phyloP scores from a whole-genome alignment of 2,888 invertebrate genomes.

The Halictus quadricinctus region DNA sequence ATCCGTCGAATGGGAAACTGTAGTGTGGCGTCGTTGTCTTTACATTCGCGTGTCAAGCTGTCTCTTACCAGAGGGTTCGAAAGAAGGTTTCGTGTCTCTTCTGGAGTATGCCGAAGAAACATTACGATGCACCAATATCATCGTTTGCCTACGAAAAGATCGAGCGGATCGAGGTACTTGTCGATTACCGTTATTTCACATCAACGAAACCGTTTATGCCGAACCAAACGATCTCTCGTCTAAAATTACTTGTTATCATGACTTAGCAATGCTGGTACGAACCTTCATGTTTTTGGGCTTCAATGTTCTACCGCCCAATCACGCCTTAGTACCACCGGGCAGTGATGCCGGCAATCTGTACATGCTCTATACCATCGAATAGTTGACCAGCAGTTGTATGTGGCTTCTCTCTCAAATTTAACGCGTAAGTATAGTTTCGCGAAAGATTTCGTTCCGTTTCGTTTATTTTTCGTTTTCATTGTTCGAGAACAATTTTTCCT shows the following conservation, averaged over 20 bases:
- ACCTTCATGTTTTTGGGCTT: conserved; percentile 99
- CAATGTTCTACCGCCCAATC: conserved; percentile 92
- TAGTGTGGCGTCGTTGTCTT: conserved; percentile 90
- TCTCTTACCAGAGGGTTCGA: conserved; percentile 94
- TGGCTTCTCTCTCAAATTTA: conserved; percentile 77
- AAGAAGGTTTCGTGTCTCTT: conserved; percentile 96
- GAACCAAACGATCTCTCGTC: conserved; percentile 49
- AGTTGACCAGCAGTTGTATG: conserved; percentile 72
- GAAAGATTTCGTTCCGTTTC: neutral
- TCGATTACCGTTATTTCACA: conserved; percentile 59
- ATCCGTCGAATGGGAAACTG: conserved; percentile 93
- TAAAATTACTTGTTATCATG: conserved; percentile 68
- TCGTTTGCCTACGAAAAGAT: conserved; percentile 92
- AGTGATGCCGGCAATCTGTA: conserved; percentile 86
- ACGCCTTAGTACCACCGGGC: conserved; percentile 88
- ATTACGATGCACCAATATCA: conserved; percentile 91
- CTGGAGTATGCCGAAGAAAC: conserved; percentile 98
- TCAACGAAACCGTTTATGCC: conserved; percentile 47
- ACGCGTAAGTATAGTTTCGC: conserved; percentile 73
- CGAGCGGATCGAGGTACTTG: conserved; percentile 89
- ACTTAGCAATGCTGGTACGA: conserved; percentile 90
- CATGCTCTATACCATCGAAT: conserved; percentile 85
- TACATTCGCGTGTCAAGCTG: conserved; percentile 95
- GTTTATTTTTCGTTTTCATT: neutral
- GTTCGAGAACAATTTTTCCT: neutral